Conservation (phyloP, 2,797 vertebrate species). For the Fringilla coelebs region DNA sequence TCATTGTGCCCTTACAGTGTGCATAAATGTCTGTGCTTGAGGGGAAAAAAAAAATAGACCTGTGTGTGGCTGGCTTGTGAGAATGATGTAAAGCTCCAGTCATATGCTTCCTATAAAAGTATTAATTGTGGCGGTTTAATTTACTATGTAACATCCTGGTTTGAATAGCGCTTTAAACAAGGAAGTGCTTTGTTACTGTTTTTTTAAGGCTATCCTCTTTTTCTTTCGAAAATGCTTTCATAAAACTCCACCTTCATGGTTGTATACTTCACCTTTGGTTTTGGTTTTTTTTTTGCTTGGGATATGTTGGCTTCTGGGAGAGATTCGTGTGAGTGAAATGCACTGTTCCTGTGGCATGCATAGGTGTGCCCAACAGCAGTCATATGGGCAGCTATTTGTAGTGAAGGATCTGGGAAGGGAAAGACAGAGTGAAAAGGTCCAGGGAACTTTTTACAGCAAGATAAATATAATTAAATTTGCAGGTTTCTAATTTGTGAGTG, state of each 20-base stretch:
- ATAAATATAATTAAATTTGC: not conserved
- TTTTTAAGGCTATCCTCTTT: conserved; percentile 13
- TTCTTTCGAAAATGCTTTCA: not conserved
- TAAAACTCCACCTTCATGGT: not conserved
- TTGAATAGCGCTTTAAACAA: not conserved
- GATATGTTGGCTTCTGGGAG: conserved; percentile 24
- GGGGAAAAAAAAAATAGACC: not conserved
- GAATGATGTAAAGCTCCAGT: conserved; percentile 24
- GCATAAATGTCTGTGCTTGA: conserved; percentile 20
- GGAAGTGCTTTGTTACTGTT: conserved; percentile 16
- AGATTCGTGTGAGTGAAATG: not conserved
- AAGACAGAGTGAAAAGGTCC: not conserved
- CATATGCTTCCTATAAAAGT: conserved; percentile 2
- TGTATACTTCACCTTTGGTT: not conserved
- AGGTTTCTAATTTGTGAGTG: not conserved
- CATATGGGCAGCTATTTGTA: not conserved
- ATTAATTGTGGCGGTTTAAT: not conserved
- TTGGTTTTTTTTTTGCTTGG: not conserved
- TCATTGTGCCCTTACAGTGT: not conserved
- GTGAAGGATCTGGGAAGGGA: not conserved
- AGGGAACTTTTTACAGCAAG: not conserved
- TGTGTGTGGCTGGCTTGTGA: conserved; percentile 34
- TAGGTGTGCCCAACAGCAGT: not conserved
- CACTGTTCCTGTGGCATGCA: not conserved
- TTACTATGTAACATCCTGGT: not conserved